phyloP scores from a whole-genome alignment of 2,113 vertebrate species.

The Potamarius usumacintae region DNA sequence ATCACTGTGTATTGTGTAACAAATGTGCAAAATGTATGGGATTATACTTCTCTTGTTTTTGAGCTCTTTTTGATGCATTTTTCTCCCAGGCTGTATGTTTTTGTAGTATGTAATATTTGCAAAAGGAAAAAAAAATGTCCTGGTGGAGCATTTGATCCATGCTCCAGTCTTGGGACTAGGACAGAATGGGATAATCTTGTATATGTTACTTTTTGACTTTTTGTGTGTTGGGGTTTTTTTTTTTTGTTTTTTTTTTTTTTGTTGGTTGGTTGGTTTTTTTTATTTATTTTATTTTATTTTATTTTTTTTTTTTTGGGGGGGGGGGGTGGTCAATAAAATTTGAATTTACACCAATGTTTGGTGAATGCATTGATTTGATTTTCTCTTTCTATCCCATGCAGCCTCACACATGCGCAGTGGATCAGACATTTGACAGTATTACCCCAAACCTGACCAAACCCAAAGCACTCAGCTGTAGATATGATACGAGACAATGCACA shows the following conservation, averaged over 20 bases:
- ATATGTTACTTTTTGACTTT: slow-evolving; percentile 41
- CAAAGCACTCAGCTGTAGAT: slow-evolving; percentile 48
- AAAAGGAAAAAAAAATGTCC: slow-evolving; percentile 63
- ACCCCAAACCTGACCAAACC: slow-evolving; percentile 51
- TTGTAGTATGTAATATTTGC: slow-evolving; percentile 65
- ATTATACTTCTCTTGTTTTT: slow-evolving; percentile 65
- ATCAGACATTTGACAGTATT: slow-evolving; percentile 59
- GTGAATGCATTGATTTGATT: slow-evolving; percentile 37
- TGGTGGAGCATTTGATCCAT: slow-evolving; percentile 55
- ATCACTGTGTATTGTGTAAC: slow-evolving; percentile 89
- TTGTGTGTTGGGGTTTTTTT: slow-evolving; percentile 21
- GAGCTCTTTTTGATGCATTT: slow-evolving; percentile 60
- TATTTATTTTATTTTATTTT: background rate
- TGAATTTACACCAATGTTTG: slow-evolving; percentile 49
- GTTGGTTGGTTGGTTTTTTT: background rate
- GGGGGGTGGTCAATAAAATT: slow-evolving; percentile 24
- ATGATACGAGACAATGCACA: slow-evolving; percentile 39
- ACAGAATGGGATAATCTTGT: slow-evolving; percentile 49
- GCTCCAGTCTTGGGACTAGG: slow-evolving; percentile 47
- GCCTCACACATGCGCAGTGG: slow-evolving; percentile 44
- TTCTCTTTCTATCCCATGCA: slow-evolving; percentile 39
- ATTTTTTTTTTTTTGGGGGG: background rate
- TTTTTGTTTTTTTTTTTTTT: too few relatives aligned
- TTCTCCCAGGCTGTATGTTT: slow-evolving; percentile 63
- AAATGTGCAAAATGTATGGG: slow-evolving; percentile 88